These are phyloP conservation scores for Rhea americana DNA, from an alignment of 2,113 vertebrate genomes.

Conservation along the genomic window DNA sequence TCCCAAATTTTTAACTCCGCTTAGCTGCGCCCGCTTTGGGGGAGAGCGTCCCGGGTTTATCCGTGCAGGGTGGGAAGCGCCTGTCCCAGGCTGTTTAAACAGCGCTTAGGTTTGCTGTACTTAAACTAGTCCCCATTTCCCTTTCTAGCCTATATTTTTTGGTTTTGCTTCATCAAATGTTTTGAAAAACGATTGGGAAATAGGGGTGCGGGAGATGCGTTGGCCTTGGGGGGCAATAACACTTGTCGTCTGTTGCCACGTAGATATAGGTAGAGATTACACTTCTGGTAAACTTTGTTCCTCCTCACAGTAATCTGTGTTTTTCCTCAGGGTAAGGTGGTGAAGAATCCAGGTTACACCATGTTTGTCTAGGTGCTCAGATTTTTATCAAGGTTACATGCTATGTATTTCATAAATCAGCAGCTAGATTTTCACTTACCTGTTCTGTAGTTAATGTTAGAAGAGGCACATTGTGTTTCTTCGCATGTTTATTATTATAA, in stretches of 20 bases:
- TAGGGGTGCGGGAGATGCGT: rapidly evolving
- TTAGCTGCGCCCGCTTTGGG: neutral
- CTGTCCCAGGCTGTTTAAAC: too few species aligned
- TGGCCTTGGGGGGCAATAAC: rapidly evolving
- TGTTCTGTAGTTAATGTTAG: neutral
- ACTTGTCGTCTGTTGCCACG: rapidly evolving
- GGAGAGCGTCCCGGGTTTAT: too few species aligned
- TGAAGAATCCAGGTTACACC: rapidly evolving
- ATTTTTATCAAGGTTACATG: neutral
- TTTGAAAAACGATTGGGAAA: neutral
- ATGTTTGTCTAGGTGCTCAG: too few species aligned
- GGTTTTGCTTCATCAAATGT: neutral
- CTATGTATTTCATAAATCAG: rapidly evolving
- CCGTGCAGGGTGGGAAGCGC: neutral
- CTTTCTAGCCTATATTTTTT: rapidly evolving
- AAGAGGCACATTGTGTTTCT: neutral
- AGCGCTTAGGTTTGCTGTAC: neutral
- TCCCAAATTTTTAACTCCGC: rapidly evolving
- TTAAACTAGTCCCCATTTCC: neutral
- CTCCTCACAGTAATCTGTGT: rapidly evolving
- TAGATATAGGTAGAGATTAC: neutral
- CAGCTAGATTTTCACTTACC: neutral
- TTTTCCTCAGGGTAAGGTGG: neutral
- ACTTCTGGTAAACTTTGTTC: neutral
- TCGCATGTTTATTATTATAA: neutral